phyloP scores from a whole-genome alignment of 2,113 vertebrate genomes.

The Eubucco bourcierii region DNA sequence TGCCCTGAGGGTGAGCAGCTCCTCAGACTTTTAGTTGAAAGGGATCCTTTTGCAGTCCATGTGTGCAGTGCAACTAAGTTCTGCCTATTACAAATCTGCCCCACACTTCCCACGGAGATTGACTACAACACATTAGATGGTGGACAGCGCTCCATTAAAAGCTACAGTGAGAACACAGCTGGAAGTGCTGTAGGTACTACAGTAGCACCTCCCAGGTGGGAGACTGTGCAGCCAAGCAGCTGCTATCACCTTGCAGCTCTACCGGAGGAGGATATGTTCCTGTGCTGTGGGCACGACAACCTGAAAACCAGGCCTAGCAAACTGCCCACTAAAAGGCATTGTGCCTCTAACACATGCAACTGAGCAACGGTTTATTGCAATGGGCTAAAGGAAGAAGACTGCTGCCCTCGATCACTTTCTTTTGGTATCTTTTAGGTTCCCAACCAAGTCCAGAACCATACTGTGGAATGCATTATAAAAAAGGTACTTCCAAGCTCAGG shows the following conservation, averaged over 20 bases:
- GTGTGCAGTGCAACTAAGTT: not conserved
- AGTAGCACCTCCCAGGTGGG: not conserved
- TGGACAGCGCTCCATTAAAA: not conserved
- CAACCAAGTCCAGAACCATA: not conserved
- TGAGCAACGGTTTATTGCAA: not conserved
- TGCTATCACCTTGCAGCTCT: accelerated
- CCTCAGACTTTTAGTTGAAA: not conserved
- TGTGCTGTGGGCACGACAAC: accelerated
- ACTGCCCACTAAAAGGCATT: not conserved
- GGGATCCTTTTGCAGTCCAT: not conserved
- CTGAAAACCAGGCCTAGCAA: not conserved
- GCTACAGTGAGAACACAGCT: not conserved
- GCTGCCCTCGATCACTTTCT: not conserved
- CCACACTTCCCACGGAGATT: accelerated
- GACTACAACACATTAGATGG: not conserved
- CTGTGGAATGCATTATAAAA: not conserved
- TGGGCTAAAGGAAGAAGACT: not conserved
- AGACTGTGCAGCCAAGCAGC: not conserved
- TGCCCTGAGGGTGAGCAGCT: not conserved
- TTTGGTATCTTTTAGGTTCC: not conserved
- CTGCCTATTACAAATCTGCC: not conserved
- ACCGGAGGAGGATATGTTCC: not conserved
- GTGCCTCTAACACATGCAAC: not conserved
- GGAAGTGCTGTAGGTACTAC: not conserved
- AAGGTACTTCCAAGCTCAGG: not conserved